Evolutionary conservation across 1,140 invertebrate genomes (phyloP), one percentile per base, ranked within the genome.

Genomic region (Linepithema humile): DNA sequence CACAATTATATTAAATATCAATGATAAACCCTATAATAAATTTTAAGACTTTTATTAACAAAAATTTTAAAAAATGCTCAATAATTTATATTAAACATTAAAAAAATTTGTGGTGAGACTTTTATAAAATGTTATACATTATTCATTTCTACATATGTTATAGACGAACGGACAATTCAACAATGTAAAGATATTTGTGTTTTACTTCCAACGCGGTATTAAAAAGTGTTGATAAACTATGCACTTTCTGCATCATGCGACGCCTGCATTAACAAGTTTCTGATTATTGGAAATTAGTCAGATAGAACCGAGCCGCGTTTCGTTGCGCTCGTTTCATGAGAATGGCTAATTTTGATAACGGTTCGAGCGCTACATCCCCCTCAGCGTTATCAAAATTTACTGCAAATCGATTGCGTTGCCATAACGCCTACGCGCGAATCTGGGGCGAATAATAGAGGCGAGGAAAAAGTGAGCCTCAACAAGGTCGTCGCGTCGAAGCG

Each of bases 401-500:
- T 77, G 60, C 74, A 32, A 77, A 77, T 77, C 74, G 60, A 77
- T 77, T 77, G 60, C 60, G 62, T 67, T 50, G 74, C 29, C 60
- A 40, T 65, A 67, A 77, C 74, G 59, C 74, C 60, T 65, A 65
- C 59, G 60, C 60, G 48, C 40, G 48, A 72, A 77, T 57, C 64
- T 62, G 55, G 26, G 23, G 15, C 57, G 23, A 64, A 43, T 72
- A 84, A 77, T 83, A 87, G 59, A 84, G 53, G 45, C 43, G 32
- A n/a, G 48, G 48, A 43, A 57, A 77, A 73, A 86, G 64, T 45
- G 59, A 53, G 45, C 62, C 62, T 12, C 35, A 45, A 45, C 83
- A 88, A 88, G 86, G 83, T 73, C 85, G 32, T 38, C 83, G 20
- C 40, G 50, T 74, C 69, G 50, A 82, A 85, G 45, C 85, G 53